Percentiles rank a stretch among this genome's conserved stretches.
phyloP scores from a whole-genome alignment of 2,797 vertebrate species.

The Danio kyathit region DNA sequence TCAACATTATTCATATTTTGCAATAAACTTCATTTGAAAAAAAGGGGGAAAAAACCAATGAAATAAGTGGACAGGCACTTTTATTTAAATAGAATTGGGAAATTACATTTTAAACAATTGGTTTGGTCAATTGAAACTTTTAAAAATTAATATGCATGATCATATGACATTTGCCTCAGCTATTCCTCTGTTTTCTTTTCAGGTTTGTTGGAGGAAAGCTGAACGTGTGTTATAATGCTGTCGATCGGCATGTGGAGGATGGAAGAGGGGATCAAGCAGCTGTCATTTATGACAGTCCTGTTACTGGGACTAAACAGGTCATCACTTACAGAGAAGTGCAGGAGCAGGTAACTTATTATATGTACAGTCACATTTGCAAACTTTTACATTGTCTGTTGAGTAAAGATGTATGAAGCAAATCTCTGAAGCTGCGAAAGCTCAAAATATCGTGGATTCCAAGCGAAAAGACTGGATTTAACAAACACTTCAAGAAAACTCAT shows the following conservation, averaged over 20 bases:
- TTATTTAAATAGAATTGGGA: neutral
- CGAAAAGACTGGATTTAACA: neutral
- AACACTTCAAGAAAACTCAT: neutral
- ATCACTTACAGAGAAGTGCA: slow-evolving; percentile 89
- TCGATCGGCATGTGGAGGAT: slow-evolving; percentile 91
- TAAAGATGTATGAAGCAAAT: too few relatives aligned
- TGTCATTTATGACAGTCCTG: slow-evolving; percentile 94
- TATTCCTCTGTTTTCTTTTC: slow-evolving; percentile 30
- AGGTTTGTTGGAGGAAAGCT: slow-evolving; percentile 94
- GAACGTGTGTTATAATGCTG: slow-evolving; percentile 93
- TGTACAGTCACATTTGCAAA: neutral
- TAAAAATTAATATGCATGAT: neutral
- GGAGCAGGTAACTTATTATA: slow-evolving; percentile 80
- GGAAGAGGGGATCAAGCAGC: slow-evolving; percentile 88
- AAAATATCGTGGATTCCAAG: too few relatives aligned
- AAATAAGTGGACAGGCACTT: too few relatives aligned
- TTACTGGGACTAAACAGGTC: slow-evolving; percentile 86
- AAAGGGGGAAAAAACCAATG: too few relatives aligned
- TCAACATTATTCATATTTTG: too few relatives aligned
- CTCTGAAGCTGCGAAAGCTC: too few relatives aligned
- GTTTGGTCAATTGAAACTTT: neutral
- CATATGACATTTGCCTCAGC: neutral
- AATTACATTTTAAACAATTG: neutral
- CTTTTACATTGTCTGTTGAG: neutral
- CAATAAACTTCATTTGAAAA: too few relatives aligned